Percentiles rank a stretch among this genome's conserved stretches.
Conservation (phyloP, 2,888 invertebrate genomes). For the Lasioglossum calceatum region DNA sequence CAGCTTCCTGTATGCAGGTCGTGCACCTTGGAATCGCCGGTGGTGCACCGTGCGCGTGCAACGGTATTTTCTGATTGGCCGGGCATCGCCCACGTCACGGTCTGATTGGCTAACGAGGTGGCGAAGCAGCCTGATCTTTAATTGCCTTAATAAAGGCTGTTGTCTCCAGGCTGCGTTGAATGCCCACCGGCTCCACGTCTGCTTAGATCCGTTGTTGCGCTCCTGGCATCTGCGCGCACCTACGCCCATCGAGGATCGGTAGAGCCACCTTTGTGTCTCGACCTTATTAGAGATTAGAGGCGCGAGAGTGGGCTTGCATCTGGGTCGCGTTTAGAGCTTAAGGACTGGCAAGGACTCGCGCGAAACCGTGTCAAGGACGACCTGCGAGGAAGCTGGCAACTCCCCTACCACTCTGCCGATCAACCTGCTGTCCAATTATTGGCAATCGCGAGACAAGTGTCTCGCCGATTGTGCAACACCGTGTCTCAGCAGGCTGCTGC, state of each 20-base stretch:
- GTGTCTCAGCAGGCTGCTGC: constrained; percentile 22
- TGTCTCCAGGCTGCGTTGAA: constrained; percentile 13
- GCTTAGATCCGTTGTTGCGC: background rate
- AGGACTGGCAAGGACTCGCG: constrained; percentile 67
- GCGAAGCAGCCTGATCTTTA: constrained; percentile 64
- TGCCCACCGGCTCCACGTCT: background rate
- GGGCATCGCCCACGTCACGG: constrained; percentile 67
- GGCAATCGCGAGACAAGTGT: constrained; percentile 61
- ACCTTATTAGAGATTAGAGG: constrained; percentile 69
- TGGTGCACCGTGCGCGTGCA: constrained; percentile 17
- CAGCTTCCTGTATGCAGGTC: constrained; percentile 22
- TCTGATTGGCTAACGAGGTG: constrained; percentile 73
- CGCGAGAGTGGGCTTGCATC: constrained; percentile 56
- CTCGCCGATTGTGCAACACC: constrained; percentile 46
- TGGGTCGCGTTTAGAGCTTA: constrained; percentile 68
- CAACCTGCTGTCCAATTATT: constrained; percentile 68
- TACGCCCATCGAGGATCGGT: constrained; percentile 35
- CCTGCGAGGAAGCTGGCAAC: constrained; percentile 56
- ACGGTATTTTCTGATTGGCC: constrained; percentile 65
- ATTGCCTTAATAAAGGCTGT: constrained; percentile 67
- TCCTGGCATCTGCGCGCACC: constrained; percentile 21
- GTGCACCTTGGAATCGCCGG: background rate
- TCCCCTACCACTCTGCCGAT: constrained; percentile 19
- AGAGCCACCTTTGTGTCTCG: constrained; percentile 45
- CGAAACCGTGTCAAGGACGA: constrained; percentile 71